Evolutionary conservation across 2,888 invertebrate genomes (phyloP).

Genomic region (Aleiodes testaceus): DNA sequence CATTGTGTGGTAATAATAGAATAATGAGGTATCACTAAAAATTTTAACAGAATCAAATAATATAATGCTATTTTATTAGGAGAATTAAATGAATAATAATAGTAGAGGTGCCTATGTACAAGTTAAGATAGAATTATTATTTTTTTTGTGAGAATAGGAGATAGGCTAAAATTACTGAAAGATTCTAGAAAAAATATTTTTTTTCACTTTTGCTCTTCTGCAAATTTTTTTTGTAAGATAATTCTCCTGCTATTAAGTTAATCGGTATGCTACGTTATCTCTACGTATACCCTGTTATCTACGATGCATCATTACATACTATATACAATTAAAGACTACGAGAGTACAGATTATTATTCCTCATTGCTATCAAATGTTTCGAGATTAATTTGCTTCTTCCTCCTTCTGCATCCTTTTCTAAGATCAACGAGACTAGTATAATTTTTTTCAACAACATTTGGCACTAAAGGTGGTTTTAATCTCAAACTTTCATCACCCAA

Average conservation of each 20-base stretch:
- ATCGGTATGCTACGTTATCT: not conserved
- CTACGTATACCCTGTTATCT: not conserved
- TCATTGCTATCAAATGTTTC: not conserved
- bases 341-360: slow-evolving; percentile 1
- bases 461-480: slow-evolving; percentile 76
- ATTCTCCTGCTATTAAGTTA: too few species aligned
- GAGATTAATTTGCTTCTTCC: not conserved
- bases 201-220: too few species aligned
- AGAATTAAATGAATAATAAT: slow-evolving; percentile 10
- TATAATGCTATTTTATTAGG: slow-evolving; percentile 42
- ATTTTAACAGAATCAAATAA: slow-evolving; percentile 48
- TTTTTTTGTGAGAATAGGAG: not conserved
- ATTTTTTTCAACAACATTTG: slow-evolving; percentile 76
- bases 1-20: slow-evolving; percentile 50
- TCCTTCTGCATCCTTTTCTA: slow-evolving; percentile 63
- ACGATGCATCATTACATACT: not conserved
- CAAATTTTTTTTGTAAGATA: too few species aligned
- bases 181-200: not conserved
- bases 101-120: slow-evolving; percentile 9
- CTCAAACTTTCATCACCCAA: slow-evolving; percentile 67
- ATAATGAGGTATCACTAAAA: slow-evolving; percentile 48
- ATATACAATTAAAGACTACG: slow-evolving; percentile 17
- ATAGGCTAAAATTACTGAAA: slow-evolving; percentile 18
- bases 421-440: slow-evolving; percentile 76
- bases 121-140: not conserved